Evolutionary conservation across 2,113 vertebrate species (phyloP).

Genomic region (Clarias magur): DNA sequence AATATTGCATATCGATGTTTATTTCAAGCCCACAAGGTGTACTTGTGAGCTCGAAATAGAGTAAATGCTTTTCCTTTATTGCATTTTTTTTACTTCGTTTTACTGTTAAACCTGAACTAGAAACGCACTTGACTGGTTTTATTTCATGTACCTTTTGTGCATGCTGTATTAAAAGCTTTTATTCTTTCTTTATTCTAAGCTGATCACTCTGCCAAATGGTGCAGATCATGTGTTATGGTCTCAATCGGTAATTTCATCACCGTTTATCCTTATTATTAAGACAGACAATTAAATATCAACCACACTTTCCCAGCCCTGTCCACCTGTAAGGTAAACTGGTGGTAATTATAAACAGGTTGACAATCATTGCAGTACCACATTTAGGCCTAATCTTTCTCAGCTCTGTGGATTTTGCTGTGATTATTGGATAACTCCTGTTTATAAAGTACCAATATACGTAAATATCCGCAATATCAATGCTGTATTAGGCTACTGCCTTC

Average conservation of each 20-base stretch:
- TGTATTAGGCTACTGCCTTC: background rate
- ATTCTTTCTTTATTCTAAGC: background rate
- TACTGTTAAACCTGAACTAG: background rate
- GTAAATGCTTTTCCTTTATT: background rate
- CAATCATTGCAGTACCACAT: background rate
- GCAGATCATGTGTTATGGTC: background rate
- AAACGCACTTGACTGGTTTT: background rate
- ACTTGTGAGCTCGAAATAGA: background rate
- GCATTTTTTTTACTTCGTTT: background rate
- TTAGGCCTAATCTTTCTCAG: background rate
- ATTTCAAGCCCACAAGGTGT: background rate
- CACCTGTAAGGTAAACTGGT: background rate
- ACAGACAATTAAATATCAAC: background rate
- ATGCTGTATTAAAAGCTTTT: background rate
- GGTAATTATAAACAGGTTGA: background rate
- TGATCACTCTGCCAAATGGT: background rate
- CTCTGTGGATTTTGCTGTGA: slow-evolving; percentile 7
- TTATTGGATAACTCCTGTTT: background rate
- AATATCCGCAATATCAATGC: background rate
- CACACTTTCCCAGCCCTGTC: background rate
- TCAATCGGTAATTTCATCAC: background rate
- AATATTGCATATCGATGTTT: background rate
- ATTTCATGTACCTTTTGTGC: background rate
- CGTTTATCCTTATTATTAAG: background rate
- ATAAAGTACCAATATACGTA: background rate